phyloP scores from a whole-genome alignment of 1,140 invertebrate genomes.

The Anagrus nilaparvatae region DNA sequence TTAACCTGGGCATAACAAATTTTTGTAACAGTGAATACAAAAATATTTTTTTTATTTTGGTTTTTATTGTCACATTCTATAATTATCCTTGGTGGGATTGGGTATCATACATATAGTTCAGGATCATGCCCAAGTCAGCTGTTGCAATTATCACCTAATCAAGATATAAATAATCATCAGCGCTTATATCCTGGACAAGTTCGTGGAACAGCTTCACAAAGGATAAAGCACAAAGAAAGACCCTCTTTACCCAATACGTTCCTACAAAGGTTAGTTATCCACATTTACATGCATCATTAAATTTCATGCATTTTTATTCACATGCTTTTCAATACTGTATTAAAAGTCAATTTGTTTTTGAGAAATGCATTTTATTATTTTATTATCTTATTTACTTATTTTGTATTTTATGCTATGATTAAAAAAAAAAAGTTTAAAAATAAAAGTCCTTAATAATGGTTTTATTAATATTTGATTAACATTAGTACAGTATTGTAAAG shows the following conservation, averaged over 20 bases:
- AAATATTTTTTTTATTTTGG: background rate
- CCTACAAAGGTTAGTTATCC: slow-evolving; percentile 39
- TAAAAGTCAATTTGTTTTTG: slow-evolving; percentile 1
- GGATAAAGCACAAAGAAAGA: slow-evolving; percentile 47
- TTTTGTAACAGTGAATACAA: no score
- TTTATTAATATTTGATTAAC: no score
- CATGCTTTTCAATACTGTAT: slow-evolving; percentile 9
- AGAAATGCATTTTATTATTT: no score
- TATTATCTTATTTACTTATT: no score
- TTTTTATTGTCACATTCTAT: slow-evolving; percentile 2
- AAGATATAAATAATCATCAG: slow-evolving; percentile 36
- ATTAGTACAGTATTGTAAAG: no score
- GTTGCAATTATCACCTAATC: slow-evolving; percentile 46
- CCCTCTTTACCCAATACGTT: slow-evolving; percentile 40
- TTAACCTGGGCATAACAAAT: no score
- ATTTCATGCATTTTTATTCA: background rate
- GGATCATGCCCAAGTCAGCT: slow-evolving; percentile 84
- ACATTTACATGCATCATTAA: slow-evolving; percentile 9
- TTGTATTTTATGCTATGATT: no score
- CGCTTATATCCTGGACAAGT: slow-evolving; percentile 36
- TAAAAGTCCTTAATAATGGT: no score
- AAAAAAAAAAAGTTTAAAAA: no score
- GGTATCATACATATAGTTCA: slow-evolving; percentile 60
- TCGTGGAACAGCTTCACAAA: slow-evolving; percentile 38
- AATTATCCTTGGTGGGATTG: slow-evolving; percentile 21